Percentiles rank a stretch among this genome's conserved stretches.
Evolutionary conservation across 2,113 vertebrate species (phyloP).

Genomic region (Collichthys lucidus): DNA sequence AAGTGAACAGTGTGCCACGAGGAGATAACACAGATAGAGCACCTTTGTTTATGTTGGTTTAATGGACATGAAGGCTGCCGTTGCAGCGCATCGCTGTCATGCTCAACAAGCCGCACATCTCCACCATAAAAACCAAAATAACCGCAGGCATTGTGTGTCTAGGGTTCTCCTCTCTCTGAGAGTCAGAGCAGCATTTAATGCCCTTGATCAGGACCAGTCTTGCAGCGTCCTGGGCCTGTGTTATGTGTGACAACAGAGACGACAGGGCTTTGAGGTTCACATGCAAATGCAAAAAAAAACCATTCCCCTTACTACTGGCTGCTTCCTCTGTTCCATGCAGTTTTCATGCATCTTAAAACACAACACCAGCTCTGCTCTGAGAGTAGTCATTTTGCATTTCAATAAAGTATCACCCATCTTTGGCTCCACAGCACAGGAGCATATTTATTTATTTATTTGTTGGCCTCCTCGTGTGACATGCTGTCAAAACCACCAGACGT

Average conservation of each 20-base stretch:
- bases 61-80: constrained; percentile 56
- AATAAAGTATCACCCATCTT: constrained; percentile 75
- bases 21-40: constrained; percentile 13
- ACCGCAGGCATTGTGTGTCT: constrained; percentile 7
- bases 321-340: constrained; percentile 70
- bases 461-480: constrained; percentile 61
- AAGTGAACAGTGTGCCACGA: background rate
- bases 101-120: constrained; percentile 48
- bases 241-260: constrained; percentile 66
- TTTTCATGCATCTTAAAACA: constrained; percentile 82
- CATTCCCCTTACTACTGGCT: constrained; percentile 30
- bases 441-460: constrained; percentile 56
- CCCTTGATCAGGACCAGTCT: constrained; percentile 71
- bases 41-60: constrained; percentile 56
- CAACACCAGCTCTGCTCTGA: constrained; percentile 68
- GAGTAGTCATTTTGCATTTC: constrained; percentile 78
- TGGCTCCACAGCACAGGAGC: constrained; percentile 73
- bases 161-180: constrained; percentile 19
- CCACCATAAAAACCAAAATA: constrained; percentile 54
- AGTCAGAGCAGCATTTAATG: constrained; percentile 66
- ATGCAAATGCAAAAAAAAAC: constrained; percentile 75
- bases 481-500: constrained; percentile 65
- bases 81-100: constrained; percentile 18
- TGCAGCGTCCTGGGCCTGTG: constrained; percentile 35
- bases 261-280: constrained; percentile 66